A percentile compares a stretch with the other conserved stretches of the same genome.
These are phyloP conservation scores for Macrotrachela quadricornifera DNA, from an alignment of 1,140 invertebrate genomes.

Conservation along the genomic window DNA sequence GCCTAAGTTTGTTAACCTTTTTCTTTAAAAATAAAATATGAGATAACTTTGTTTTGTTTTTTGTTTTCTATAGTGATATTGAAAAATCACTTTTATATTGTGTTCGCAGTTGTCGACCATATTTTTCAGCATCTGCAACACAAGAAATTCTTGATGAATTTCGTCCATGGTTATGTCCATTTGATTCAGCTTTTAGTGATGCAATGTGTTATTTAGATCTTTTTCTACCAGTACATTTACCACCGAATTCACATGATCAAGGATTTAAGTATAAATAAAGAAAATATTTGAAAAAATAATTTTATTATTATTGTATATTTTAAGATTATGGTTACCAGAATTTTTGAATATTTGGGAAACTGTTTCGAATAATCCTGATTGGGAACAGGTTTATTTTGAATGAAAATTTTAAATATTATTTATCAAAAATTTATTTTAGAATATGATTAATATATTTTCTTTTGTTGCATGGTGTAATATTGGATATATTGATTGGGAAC, in stretches of 20 bases:
- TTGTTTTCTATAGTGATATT: slow-evolving; percentile 9
- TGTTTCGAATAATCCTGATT: slow-evolving; percentile 45
- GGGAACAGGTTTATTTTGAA: slow-evolving; percentile 42
- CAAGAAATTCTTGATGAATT: slow-evolving; percentile 67
- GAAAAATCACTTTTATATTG: not conserved
- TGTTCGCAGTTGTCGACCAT: slow-evolving; percentile 30
- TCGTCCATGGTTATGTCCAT: slow-evolving; percentile 49
- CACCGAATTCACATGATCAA: slow-evolving; percentile 32
- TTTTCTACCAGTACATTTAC: slow-evolving; percentile 51
- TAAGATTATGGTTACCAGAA: slow-evolving; percentile 60
- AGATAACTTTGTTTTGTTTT: not conserved
- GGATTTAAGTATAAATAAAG: slow-evolving; percentile 3
- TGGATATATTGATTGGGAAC: slow-evolving; percentile 66
- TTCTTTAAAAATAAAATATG: not conserved
- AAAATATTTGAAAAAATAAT: not conserved
- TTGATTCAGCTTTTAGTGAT: slow-evolving; percentile 37
- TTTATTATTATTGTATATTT: not conserved
- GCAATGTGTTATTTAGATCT: slow-evolving; percentile 43
- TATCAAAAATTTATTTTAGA: slow-evolving; percentile 28
- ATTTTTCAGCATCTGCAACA: slow-evolving; percentile 50
- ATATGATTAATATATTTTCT: slow-evolving; percentile 48
- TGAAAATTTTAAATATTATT: slow-evolving; percentile 7
- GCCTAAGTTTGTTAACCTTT: slow-evolving; percentile 33
- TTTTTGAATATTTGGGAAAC: slow-evolving; percentile 53
- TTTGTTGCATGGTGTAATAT: slow-evolving; percentile 49